A percentile compares a stretch with the other conserved stretches of the same genome.
Evolutionary conservation across 2,888 invertebrate genomes (phyloP).

Genomic region (Yponomeuta malinellus): DNA sequence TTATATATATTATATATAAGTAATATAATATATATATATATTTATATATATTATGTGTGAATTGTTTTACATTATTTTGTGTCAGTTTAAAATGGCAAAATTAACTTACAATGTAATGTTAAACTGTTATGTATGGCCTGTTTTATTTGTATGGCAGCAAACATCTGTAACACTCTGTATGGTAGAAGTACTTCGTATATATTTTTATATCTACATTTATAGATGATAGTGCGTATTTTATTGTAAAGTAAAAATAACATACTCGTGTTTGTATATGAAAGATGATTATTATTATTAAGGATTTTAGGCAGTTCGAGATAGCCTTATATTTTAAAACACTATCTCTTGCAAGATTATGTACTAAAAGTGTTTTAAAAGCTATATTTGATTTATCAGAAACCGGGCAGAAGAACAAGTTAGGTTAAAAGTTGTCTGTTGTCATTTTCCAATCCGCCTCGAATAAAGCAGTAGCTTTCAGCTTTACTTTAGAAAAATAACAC

Average conservation of each 20-base stretch:
- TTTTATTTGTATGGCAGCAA: no score
- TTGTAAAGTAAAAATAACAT: not conserved
- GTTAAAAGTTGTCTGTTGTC: conserved; percentile 10
- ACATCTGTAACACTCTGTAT: not conserved
- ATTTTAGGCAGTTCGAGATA: not conserved
- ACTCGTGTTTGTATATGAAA: not conserved
- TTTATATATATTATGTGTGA: no score
- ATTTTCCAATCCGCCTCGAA: conserved; percentile 14
- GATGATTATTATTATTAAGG: not conserved
- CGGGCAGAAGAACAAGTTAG: not conserved
- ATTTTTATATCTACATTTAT: conserved; percentile 8
- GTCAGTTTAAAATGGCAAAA: no score
- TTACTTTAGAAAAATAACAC: conserved; percentile 5
- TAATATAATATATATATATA: no score
- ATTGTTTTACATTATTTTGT: not conserved
- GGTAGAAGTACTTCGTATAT: not conserved
- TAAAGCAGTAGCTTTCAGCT: conserved; percentile 12
- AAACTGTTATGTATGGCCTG: no score
- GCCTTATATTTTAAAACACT: not conserved
- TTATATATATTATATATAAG: no score
- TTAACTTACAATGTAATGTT: no score
- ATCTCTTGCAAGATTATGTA: not conserved
- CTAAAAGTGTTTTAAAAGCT: not conserved
- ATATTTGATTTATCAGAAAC: not conserved
- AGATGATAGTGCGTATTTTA: not conserved